These are phyloP conservation scores for Xestia c-nigrum DNA, from an alignment of 2,888 invertebrate species.

Conservation along the genomic window DNA sequence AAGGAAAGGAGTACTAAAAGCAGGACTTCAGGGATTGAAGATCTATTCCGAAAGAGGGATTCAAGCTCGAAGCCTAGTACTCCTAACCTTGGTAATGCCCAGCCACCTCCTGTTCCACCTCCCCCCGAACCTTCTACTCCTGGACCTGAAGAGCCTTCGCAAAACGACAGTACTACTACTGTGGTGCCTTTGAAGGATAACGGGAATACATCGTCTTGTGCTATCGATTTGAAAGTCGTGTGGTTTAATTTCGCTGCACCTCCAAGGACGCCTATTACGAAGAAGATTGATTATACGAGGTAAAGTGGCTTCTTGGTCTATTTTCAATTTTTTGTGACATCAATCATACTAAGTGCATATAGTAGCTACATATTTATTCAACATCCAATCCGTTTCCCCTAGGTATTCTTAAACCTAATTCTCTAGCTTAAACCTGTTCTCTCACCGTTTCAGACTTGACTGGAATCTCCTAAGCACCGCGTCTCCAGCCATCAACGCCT, in stretches of 20 bases:
- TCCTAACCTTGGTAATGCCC: conserved; percentile 88
- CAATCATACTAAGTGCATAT: no score
- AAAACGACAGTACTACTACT: conserved; percentile 82
- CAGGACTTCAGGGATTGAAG: conserved; percentile 86
- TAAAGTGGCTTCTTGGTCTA: conserved; percentile 71
- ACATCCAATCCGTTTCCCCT: neutral
- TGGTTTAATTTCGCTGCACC: conserved; percentile 99
- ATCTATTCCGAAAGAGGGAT: conserved; percentile 88
- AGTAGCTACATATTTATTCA: neutral
- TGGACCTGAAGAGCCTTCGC: conserved; percentile 82
- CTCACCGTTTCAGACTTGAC: conserved; percentile 92
- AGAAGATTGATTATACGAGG: conserved; percentile 98
- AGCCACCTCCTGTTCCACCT: conserved; percentile 79
- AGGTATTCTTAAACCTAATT: neutral
- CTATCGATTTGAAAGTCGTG: conserved; percentile 96
- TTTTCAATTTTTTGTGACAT: neutral
- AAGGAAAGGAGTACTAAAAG: conserved; percentile 81
- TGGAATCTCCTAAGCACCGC: conserved; percentile 99
- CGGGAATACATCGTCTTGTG: conserved; percentile 95
- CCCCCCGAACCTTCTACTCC: conserved; percentile 81
- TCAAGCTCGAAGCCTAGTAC: conserved; percentile 91
- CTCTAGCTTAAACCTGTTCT: neutral
- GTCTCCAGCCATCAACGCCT: conserved; percentile 98
- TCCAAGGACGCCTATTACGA: conserved; percentile 97
- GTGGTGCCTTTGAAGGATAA: conserved; percentile 91